These are phyloP conservation scores for Latrodectus hesperus DNA, from an alignment of 2,888 invertebrate species.

Conservation along the genomic window DNA sequence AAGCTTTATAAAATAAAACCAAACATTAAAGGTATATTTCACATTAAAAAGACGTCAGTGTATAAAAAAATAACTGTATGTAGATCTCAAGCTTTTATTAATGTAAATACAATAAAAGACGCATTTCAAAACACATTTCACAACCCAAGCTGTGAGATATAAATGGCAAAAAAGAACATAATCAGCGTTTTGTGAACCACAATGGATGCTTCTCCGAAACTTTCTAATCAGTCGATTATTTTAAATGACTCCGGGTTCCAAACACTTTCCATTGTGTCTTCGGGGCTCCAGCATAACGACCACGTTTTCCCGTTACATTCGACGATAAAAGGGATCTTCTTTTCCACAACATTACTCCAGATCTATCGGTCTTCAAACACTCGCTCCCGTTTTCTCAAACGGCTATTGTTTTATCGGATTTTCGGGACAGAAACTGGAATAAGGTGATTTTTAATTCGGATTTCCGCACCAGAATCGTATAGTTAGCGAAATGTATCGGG, in stretches of 20 bases:
- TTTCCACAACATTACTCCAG: constrained; percentile 60
- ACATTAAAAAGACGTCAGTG: too few species aligned
- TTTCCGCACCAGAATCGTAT: constrained; percentile 42
- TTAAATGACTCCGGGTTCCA: constrained; percentile 50
- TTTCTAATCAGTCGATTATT: constrained; percentile 65
- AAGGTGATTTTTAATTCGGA: constrained; percentile 62
- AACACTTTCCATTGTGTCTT: constrained; percentile 54
- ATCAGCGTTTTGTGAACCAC: constrained; percentile 7
- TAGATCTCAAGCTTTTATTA: too few species aligned
- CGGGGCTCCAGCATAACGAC: constrained; percentile 31
- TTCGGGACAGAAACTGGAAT: constrained; percentile 25
- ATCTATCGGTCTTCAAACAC: constrained; percentile 62
- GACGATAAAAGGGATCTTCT: constrained; percentile 50
- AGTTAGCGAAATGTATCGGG: constrained; percentile 51
- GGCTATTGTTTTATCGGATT: constrained; percentile 62
- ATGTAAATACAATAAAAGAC: too few species aligned
- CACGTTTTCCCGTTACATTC: constrained; percentile 45
- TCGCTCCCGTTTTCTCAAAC: constrained; percentile 53
- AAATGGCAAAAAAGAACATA: not conserved
- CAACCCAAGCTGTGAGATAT: too few species aligned
- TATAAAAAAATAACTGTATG: too few species aligned
- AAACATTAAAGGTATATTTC: too few species aligned
- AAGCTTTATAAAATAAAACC: too few species aligned
- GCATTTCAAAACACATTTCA: too few species aligned
- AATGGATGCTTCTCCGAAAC: constrained; percentile 25